Evolutionary conservation across 2,797 vertebrate genomes (phyloP).

Genomic region (Pagetopsis macropterus): DNA sequence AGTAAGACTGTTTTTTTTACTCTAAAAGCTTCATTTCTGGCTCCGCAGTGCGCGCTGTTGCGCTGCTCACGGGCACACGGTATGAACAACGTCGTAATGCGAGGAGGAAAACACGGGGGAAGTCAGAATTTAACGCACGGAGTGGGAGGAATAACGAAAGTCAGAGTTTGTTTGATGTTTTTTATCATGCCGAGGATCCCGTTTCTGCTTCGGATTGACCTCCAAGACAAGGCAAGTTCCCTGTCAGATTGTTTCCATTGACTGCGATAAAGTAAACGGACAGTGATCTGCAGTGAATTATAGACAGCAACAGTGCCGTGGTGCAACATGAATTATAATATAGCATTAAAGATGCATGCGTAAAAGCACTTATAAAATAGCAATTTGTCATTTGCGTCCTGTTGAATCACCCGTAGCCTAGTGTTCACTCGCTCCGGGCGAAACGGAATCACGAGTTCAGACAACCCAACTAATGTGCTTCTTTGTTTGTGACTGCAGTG

Average conservation of each 20-base stretch:
- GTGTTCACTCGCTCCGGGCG: constrained; percentile 20
- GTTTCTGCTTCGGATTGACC: constrained; percentile 62
- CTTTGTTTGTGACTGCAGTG: constrained; percentile 40
- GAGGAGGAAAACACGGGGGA: constrained; percentile 44
- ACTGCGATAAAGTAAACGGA: constrained; percentile 36
- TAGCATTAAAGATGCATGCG: constrained; percentile 33
- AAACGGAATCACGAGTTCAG: constrained; percentile 38
- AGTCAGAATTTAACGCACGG: constrained; percentile 48
- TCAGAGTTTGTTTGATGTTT: constrained; percentile 35
- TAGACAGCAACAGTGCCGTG: constrained; percentile 42
- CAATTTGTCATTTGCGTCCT: constrained; percentile 30
- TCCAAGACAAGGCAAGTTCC: constrained; percentile 75
- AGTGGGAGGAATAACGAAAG: constrained; percentile 59
- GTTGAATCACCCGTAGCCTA: constrained; percentile 26
- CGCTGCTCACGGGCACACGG: constrained; percentile 28
- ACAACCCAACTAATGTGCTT: constrained; percentile 13
- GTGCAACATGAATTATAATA: background rate
- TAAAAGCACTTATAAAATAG: constrained; percentile 18
- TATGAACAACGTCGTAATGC: constrained; percentile 14
- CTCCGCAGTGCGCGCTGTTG: constrained; percentile 42
- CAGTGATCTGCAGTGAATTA: constrained; percentile 34
- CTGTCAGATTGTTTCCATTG: constrained; percentile 8
- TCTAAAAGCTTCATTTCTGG: constrained; percentile 45
- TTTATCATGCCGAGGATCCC: constrained; percentile 69
- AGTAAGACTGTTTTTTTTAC: constrained; percentile 41